Percentiles rank a stretch among this genome's conserved stretches.
These are phyloP conservation scores for Limenitis camilla DNA, from an alignment of 2,888 invertebrate species.

Conservation along the genomic window DNA sequence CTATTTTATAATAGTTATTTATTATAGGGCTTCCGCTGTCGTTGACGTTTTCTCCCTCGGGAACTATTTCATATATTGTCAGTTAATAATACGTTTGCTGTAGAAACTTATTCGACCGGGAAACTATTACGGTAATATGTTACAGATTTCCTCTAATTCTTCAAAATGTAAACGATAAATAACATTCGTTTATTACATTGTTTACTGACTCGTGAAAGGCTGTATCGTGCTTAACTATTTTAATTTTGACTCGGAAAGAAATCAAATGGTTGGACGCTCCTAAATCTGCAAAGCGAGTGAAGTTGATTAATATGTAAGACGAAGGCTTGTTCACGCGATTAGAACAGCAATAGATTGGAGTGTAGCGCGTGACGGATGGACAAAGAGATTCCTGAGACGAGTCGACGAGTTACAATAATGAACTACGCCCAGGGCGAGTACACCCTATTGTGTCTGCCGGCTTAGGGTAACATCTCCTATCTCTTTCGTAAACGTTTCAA, in stretches of 20 bases:
- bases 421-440: slow-evolving; percentile 39
- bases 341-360: slow-evolving; percentile 40
- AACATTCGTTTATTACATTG: background rate
- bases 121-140: background rate
- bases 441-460: slow-evolving; percentile 42
- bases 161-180: background rate
- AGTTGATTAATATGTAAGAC: slow-evolving; percentile 33
- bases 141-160: too few species aligned
- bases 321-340: slow-evolving; percentile 38
- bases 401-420: slow-evolving; percentile 47
- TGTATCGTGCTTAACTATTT: background rate
- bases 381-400: slow-evolving; percentile 45
- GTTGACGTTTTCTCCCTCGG: slow-evolving; percentile 9
- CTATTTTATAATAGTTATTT: slow-evolving; percentile 16
- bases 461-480: slow-evolving; percentile 35
- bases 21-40: slow-evolving; percentile 13
- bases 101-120: background rate
- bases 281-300: slow-evolving; percentile 5
- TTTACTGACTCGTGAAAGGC: too few species aligned
- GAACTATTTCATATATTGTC: slow-evolving; percentile 11
- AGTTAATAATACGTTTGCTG: slow-evolving; percentile 6
- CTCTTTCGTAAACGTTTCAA: slow-evolving; percentile 43
- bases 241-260: slow-evolving; percentile 2
- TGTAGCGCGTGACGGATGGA: slow-evolving; percentile 45
- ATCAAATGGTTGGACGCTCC: slow-evolving; percentile 4